Evolutionary conservation across 2,113 vertebrate species (phyloP).

Genomic region (Dinomys branickii): DNA sequence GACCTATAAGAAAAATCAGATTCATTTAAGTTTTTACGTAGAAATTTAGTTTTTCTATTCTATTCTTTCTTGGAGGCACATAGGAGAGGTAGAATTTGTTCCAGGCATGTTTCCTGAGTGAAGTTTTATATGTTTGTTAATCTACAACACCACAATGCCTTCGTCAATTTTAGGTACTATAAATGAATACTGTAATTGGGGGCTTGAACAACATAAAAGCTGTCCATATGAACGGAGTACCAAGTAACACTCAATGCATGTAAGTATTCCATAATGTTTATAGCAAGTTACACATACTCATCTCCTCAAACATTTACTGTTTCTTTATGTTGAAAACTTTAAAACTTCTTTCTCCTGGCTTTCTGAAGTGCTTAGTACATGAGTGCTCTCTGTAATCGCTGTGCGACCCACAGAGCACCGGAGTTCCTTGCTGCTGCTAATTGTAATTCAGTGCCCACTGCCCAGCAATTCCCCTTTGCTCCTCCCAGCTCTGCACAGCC

Average conservation of each 20-base stretch:
- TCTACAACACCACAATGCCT: neutral
- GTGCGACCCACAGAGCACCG: fast-evolving
- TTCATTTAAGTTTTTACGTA: neutral
- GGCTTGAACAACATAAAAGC: too few species aligned
- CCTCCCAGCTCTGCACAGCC: neutral
- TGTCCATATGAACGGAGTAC: too few species aligned
- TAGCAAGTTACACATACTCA: neutral
- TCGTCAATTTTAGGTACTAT: too few species aligned
- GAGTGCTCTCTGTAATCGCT: neutral
- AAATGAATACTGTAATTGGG: neutral
- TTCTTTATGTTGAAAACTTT: neutral
- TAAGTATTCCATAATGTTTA: neutral
- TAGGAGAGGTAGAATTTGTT: neutral
- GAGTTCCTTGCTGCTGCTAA: neutral
- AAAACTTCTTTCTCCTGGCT: neutral
- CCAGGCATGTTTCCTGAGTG: neutral
- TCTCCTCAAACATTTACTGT: neutral
- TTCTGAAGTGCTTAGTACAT: neutral
- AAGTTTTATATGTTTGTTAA: neutral
- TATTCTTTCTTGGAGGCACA: neutral
- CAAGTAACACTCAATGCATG: neutral
- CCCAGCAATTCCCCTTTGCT: neutral
- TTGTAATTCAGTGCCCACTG: neutral
- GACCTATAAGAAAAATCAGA: neutral
- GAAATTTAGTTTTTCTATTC: neutral